phyloP scores from a whole-genome alignment of 2,797 vertebrate genomes.

The Psittacula echo region DNA sequence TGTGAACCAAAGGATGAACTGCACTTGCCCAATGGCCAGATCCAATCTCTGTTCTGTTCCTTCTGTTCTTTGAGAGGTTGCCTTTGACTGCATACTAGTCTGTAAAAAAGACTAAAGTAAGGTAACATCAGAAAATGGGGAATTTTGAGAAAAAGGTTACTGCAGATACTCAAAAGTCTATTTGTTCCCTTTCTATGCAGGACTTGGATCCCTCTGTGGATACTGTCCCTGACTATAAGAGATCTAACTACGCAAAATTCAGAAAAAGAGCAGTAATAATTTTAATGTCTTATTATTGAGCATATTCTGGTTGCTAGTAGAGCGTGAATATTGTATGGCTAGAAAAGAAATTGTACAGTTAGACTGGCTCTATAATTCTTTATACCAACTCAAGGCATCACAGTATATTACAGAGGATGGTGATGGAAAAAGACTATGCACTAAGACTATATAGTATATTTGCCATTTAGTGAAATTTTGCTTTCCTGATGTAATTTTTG shows the following conservation, averaged over 20 bases:
- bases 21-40: not conserved
- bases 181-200: not conserved
- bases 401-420: not conserved
- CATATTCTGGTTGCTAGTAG: not conserved
- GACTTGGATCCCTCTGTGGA: too few species aligned
- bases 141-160: not conserved
- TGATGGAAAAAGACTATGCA: not conserved
- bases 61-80: not conserved
- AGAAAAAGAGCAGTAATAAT: not conserved
- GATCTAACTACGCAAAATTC: not conserved
- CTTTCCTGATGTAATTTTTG: not conserved
- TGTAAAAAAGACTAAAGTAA: not conserved
- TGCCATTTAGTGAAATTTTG: not conserved
- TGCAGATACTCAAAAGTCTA: not conserved
- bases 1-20: not conserved
- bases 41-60: not conserved
- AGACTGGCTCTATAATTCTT: not conserved
- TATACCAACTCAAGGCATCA: not conserved
- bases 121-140: not conserved
- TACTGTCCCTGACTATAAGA: not conserved
- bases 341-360: not conserved
- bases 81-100: not conserved
- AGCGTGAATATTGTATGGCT: not conserved
- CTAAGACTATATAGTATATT: not conserved
- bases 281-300: not conserved